These are phyloP conservation scores for Caenorhabditis drosophilae DNA, from an alignment of 2,888 invertebrate genomes.

Conservation along the genomic window DNA sequence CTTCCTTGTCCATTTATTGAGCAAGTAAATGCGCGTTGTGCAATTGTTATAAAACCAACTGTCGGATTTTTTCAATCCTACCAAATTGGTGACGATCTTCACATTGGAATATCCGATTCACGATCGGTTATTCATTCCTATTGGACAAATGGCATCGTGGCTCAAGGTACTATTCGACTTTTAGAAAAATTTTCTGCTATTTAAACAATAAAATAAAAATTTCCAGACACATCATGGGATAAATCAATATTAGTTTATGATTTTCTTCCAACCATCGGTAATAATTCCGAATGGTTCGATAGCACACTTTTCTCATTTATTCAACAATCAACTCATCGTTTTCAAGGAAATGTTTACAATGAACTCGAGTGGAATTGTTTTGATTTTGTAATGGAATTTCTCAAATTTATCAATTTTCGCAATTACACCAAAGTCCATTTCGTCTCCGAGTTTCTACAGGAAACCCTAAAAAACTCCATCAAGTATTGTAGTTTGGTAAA, in stretches of 20 bases:
- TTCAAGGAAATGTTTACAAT: slow-evolving; percentile 24
- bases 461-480: slow-evolving; percentile 24
- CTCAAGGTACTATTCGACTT: too few species aligned
- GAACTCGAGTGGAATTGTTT: slow-evolving; percentile 43
- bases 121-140: slow-evolving; percentile 29
- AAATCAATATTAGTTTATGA: slow-evolving; percentile 21
- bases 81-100: slow-evolving; percentile 37
- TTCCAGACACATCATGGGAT: slow-evolving; percentile 21
- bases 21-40: slow-evolving; percentile 22
- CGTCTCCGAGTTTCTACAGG: slow-evolving; percentile 27
- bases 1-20: slow-evolving; percentile 34
- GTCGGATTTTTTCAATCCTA: slow-evolving; percentile 30
- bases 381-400: slow-evolving; percentile 37
- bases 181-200: too few species aligned
- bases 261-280: slow-evolving; percentile 18
- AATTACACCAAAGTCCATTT: slow-evolving; percentile 33
- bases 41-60: slow-evolving; percentile 38
- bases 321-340: slow-evolving; percentile 7
- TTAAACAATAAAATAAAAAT: neutral
- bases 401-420: slow-evolving; percentile 33
- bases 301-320: slow-evolving; percentile 9
- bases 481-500: slow-evolving; percentile 35
- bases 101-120: slow-evolving; percentile 40
- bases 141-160: slow-evolving; percentile 25
- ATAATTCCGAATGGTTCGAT: slow-evolving; percentile 20